A percentile compares a stretch with the other conserved stretches of the same genome.
Evolutionary conservation across 2,797 vertebrate species (phyloP).

Genomic region (Spondyliosoma cantharus): DNA sequence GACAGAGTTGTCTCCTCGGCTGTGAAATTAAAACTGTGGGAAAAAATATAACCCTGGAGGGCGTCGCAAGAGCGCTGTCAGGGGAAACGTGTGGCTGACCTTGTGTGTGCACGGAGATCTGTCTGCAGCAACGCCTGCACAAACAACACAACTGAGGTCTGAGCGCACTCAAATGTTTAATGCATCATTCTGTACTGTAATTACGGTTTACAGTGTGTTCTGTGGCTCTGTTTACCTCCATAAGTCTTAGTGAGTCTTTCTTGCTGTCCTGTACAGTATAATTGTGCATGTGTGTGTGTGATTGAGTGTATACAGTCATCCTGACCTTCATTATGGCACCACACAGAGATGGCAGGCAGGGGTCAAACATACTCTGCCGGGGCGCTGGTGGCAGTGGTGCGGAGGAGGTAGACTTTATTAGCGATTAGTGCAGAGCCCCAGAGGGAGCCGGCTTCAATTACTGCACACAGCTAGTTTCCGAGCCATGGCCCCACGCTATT

Average conservation of each 20-base stretch:
- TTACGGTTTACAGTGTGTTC: neutral
- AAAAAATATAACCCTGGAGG: conserved; percentile 23
- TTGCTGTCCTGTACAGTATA: conserved; percentile 5
- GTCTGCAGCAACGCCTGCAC: conserved; percentile 36
- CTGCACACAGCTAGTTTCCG: conserved; percentile 65
- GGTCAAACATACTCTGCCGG: conserved; percentile 63
- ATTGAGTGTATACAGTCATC: conserved; percentile 34
- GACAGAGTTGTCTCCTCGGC: conserved; percentile 62
- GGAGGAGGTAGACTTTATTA: conserved; percentile 69
- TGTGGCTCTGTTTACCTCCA: conserved; percentile 6
- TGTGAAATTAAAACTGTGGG: conserved; percentile 65
- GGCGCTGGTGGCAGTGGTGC: conserved; percentile 20
- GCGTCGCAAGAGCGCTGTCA: neutral
- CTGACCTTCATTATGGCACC: conserved; percentile 64
- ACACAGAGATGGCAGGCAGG: conserved; percentile 53
- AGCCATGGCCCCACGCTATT: conserved; percentile 35
- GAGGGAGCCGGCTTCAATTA: conserved; percentile 69
- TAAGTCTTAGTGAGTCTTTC: conserved; percentile 13
- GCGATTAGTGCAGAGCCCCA: conserved; percentile 65
- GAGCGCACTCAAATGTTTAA: conserved; percentile 12
- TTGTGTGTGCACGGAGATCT: conserved; percentile 25
- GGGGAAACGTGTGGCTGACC: conserved; percentile 48
- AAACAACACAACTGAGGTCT: conserved; percentile 32
- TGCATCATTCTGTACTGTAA: conserved; percentile 28
- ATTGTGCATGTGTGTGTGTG: conserved; percentile 24